Conservation (phyloP, 2,113 vertebrate species). For the Xenopus borealis region DNA sequence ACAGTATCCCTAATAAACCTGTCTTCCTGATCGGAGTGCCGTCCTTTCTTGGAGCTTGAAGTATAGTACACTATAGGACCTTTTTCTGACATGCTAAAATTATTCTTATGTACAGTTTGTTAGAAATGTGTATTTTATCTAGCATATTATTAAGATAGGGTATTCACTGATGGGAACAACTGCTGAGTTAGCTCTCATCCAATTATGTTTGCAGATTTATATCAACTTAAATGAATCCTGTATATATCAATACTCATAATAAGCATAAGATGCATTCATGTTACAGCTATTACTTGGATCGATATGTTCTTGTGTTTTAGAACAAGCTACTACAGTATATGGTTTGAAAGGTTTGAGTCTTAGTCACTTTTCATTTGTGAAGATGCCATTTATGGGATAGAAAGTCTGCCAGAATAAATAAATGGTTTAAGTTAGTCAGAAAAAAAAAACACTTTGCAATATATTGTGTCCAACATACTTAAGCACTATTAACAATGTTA, state of each 20-base stretch:
- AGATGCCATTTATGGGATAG: too few relatives aligned
- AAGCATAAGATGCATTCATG: neutral
- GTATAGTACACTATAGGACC: too few relatives aligned
- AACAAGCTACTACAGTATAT: neutral
- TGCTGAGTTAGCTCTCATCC: neutral
- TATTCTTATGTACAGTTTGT: neutral
- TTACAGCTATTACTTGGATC: neutral
- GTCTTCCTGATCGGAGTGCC: too few relatives aligned
- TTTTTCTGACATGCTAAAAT: neutral
- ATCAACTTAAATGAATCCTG: neutral
- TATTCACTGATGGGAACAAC: neutral
- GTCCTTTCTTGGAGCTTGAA: too few relatives aligned
- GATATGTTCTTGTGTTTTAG: neutral
- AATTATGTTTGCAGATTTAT: slow-evolving; percentile 1
- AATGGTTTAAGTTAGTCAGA: too few relatives aligned
- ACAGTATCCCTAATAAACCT: too few relatives aligned
- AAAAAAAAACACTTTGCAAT: too few relatives aligned
- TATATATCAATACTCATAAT: neutral
- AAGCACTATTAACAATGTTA: too few relatives aligned
- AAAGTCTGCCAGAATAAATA: too few relatives aligned
- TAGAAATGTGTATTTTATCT: neutral
- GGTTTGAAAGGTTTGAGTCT: neutral
- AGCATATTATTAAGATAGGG: neutral
- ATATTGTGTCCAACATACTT: too few relatives aligned
- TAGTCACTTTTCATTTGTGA: too few relatives aligned